Conservation (phyloP, 2,797 vertebrate genomes). For the Danio kyathit region DNA sequence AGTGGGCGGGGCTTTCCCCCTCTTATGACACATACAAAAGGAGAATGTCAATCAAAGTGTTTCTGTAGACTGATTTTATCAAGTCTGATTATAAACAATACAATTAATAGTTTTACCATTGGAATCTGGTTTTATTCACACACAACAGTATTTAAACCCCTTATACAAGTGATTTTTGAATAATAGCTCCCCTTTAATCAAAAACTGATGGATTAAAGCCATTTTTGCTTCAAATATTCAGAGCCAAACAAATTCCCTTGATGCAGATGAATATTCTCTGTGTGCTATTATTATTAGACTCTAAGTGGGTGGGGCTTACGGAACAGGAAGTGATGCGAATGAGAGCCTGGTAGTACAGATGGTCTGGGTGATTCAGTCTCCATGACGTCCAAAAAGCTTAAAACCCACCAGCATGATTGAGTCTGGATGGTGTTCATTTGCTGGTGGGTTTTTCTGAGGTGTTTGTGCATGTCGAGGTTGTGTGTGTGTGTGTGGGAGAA, state of each 20-base stretch:
- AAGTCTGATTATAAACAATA: no score
- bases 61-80: no score
- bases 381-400: constrained; percentile 70
- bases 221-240: no score
- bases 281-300: not conserved
- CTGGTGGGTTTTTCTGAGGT: not conserved
- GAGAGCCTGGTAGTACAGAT: constrained; percentile 66
- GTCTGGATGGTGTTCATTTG: constrained; percentile 4
- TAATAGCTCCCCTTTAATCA: no score
- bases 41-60: no score
- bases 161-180: no score
- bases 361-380: constrained; percentile 71
- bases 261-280: not conserved
- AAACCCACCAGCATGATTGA: constrained; percentile 39
- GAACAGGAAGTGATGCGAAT: constrained; percentile 36
- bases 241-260: not conserved
- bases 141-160: no score
- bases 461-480: not conserved
- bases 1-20: no score
- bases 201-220: no score
- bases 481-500: not conserved
- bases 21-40: no score
- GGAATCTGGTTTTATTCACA: no score
- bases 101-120: no score
- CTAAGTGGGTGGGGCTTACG: not conserved